Conservation (phyloP, 2,113 vertebrate species). For the Tychaedon coryphoeus region DNA sequence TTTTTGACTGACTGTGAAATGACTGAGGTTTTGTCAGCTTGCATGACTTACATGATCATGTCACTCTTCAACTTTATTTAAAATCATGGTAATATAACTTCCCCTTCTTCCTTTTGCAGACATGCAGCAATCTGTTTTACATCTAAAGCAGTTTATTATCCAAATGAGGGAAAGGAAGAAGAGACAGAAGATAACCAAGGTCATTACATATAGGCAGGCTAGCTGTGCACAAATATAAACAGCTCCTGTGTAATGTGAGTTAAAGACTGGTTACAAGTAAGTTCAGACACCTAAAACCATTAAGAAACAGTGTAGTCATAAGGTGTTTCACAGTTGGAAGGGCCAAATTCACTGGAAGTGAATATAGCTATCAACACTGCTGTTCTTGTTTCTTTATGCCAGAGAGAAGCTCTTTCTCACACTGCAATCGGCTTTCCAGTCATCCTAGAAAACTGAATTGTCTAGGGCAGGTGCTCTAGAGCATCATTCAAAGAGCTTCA, state of each 20-base stretch:
- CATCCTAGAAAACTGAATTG: neutral
- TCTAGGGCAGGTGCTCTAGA: neutral
- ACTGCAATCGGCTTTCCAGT: neutral
- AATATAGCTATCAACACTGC: neutral
- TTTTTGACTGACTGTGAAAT: conserved; percentile 4
- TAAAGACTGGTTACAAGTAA: neutral
- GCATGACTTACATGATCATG: neutral
- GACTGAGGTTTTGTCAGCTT: conserved; percentile 11
- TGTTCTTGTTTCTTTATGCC: neutral
- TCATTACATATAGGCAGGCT: neutral
- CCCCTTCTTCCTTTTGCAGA: conserved; percentile 17
- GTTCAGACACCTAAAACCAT: neutral
- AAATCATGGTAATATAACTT: neutral
- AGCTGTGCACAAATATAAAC: neutral
- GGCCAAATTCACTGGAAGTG: neutral
- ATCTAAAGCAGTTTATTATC: neutral
- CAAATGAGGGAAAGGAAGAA: conserved; percentile 9
- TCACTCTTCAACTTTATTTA: neutral
- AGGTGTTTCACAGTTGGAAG: neutral
- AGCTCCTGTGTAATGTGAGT: neutral
- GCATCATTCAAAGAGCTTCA: neutral
- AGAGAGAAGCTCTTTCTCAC: neutral
- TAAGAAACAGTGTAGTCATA: neutral
- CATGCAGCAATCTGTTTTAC: conserved; percentile 4
- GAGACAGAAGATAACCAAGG: neutral